Evolutionary conservation across 1,140 invertebrate species (phyloP), one percentile per base, ranked within the genome.

Genomic region (Drosophila nasuta): DNA sequence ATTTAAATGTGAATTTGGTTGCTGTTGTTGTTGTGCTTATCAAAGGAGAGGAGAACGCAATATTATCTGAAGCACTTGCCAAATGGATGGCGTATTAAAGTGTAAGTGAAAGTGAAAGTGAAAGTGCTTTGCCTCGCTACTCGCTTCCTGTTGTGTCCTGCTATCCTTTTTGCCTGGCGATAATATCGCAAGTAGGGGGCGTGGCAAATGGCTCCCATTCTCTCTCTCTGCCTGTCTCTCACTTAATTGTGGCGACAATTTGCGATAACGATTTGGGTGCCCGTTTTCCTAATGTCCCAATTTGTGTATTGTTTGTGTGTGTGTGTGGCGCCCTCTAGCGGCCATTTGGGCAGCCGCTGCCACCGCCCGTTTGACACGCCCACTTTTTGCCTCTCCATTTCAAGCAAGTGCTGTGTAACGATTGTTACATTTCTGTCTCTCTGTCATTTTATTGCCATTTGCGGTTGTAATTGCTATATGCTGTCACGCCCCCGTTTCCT

Each of bases 401-500:
- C 30, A 13, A 17, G 51, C 59, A 52, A 51, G 17, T 46, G 48
- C 11, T 15, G 43, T 64, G 72, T 75, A 82, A 82, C 75, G 58
- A 66, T 58, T 73, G 58, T 81, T 69, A 77, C 70, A 79, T 81
- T 81, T 86, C 20, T 81, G 56, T 17, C 20, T 25, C 75, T 83
- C 77, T 79, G 82, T 72, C 82, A 86, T 86, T 86, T 86, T 86
- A 86, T 86, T 79, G 71, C 82, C 82, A 86, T 86, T 86, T 86
- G 82, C 75, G 82, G 82, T 86, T 86, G 82, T 86, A 86, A 86
- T 86, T 86, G 82, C 82, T 81, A 58, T 81, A 81, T 74, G 60
- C 38, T 74, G 71, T 43, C 65, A 74, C 70, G 66, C 70, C 63
- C 78, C 35, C 49, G n/a, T n/a, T n/a, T n/a, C 0, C 51, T 28